Base-by-base conservation (phyloP, 1,140 invertebrate species). In the Drosophila rufa region DNA sequence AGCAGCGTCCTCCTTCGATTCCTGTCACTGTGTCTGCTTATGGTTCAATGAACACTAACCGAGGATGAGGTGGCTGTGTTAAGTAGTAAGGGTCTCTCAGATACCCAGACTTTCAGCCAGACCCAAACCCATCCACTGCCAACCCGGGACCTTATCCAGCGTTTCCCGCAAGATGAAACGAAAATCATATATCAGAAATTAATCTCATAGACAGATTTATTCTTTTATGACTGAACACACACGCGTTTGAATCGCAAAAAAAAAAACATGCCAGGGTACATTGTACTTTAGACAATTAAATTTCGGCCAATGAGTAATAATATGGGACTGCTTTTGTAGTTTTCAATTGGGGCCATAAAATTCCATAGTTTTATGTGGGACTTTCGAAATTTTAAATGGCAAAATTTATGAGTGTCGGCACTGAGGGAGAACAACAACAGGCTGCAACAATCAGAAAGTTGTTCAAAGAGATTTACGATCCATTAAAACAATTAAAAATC, bases 401-500 rank as follows among this genome's bases (percentile, higher is more conserved):
- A 7, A 75, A 75, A 75, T 75, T 75, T 75, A 75, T 75, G 71
- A 74, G 48, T 19, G 57, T 74, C 69, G 59, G 69, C 42, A 33
- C 27, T 61, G 47, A 25, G 25, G 40, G 25, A 45, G 47, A 73
- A 46, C 46, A 47, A 47, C 69, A 25, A 38, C 59, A 45, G 38
- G 45, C 57, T 11, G 43, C 56, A 69, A 56, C 36, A 73, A 73
- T 74, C 70, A 60, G 58, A 75, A 75, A 75, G 56, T 75, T 61
- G 51, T 82, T 71, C 47, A 38, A 48, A 40, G 48, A 80, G 71
- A 86, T 91, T 91, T 91, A 84, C 87, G 77, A 74, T 73, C 86
- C 87, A 91, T 91, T 91, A 83, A 91, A 83, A 77, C 87, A 91
- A 91, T 91, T 91, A 91, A 91, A 89, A 86, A 75, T 46, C 42